Base-by-base conservation (phyloP, 2,113 vertebrate genomes). In the Ochotona princeps region DNA sequence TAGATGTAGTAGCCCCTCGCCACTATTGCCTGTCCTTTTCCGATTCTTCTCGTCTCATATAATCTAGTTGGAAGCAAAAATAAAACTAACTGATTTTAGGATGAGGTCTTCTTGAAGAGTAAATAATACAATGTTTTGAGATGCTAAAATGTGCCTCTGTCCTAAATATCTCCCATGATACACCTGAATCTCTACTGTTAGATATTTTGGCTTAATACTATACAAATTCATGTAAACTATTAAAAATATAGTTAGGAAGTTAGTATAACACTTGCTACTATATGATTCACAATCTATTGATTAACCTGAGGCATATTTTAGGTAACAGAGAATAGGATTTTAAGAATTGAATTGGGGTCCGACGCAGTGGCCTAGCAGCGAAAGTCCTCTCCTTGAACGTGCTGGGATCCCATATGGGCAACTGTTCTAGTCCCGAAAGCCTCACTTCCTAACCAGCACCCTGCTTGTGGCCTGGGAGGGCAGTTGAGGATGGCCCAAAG, bases 311-410 rank as follows among this genome's bases (percentile, higher is more conserved):
- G 3, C 89, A 3, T 92, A 51, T 89, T 87, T 83, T 95, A 80
- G n/a, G 32, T 83, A 80, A 51, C 23, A 91, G 32, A 93, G n/a
- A 89, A 89, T 35, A 92, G 80, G 26, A 89, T 94, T 93, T 91
- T 92, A 92, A 78, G 60, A 91, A 78, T 47, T 83, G 54, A 23
- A 65, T 44, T 44, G 38, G 38, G 38, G 38, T 44, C 38, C 38
- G 38, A 6, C 38, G 6, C 38, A 44, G 38, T 44, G 38, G 38
- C 38, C 38, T 44, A 44, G 38, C 38, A 44, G 38, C 38, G 3
- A 44, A 44, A 44, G 6, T 44, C 38, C 38, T 44, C 38, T 44
- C 38, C 38, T 44, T 44, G 38, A 44, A 44, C 6, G 38, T 6
- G 4, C 38, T 44, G 38, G 38, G 6, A 44, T 44, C 38, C 38